phyloP scores from a whole-genome alignment of 35 echinoderm and acorn worm species.

The Lytechinus pictus region DNA sequence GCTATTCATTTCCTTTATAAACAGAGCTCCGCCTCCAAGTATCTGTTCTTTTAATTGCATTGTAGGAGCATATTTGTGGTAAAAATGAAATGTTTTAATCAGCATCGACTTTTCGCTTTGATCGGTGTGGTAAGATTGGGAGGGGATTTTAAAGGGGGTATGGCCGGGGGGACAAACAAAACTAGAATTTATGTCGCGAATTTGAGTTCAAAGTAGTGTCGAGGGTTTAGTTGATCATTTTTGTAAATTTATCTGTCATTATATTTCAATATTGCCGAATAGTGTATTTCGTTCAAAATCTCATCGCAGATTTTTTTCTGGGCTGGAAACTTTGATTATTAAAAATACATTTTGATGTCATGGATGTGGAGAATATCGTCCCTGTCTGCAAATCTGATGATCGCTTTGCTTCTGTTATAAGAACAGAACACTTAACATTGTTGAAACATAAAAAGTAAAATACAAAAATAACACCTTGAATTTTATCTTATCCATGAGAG shows the following conservation, averaged over 20 bases:
- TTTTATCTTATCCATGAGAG: no score
- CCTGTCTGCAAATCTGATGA: no score
- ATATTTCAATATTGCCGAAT: neutral
- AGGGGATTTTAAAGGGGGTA: neutral
- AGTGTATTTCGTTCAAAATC: neutral
- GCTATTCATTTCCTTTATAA: neutral
- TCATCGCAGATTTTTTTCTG: no score
- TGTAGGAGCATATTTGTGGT: neutral
- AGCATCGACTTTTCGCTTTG: neutral
- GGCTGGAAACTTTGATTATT: no score
- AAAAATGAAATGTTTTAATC: neutral
- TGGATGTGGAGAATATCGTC: no score
- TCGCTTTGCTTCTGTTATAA: no score
- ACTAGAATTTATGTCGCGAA: neutral
- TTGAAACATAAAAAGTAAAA: no score
- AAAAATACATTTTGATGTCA: no score
- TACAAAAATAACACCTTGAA: no score
- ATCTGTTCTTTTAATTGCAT: neutral
- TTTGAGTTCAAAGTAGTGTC: neutral
- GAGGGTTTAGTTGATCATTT: neutral
- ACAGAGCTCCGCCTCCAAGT: neutral
- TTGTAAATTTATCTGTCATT: neutral
- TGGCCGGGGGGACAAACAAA: neutral
- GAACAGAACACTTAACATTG: no score
- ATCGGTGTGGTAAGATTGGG: neutral